Conservation (phyloP, 2,888 invertebrate genomes). For the Eucera pruinosa region DNA sequence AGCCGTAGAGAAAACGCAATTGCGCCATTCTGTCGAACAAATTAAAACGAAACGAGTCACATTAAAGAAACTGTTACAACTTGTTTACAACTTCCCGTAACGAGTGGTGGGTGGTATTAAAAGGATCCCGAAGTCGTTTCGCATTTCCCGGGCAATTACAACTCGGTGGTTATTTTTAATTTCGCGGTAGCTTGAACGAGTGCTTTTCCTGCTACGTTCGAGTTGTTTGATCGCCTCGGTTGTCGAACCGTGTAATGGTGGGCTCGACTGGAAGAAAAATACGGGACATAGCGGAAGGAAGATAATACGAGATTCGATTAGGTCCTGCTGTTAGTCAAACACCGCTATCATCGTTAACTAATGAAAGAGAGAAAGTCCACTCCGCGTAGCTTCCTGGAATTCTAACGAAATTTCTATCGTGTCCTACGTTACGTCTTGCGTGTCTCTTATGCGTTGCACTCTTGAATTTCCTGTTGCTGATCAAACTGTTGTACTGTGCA, state of each 20-base stretch:
- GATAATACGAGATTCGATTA: constrained; percentile 15
- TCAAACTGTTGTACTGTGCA: too few relatives aligned
- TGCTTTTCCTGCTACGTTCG: background rate
- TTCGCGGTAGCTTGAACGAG: background rate
- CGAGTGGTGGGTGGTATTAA: background rate
- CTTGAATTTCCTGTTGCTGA: too few relatives aligned
- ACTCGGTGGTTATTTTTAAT: background rate
- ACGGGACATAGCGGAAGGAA: background rate
- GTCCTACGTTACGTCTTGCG: too few relatives aligned
- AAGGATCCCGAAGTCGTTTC: background rate
- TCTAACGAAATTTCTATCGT: constrained; percentile 1
- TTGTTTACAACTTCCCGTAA: background rate
- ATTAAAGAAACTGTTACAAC: background rate
- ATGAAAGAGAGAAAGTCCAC: background rate
- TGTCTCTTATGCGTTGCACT: too few relatives aligned
- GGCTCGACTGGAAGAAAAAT: constrained; percentile 7
- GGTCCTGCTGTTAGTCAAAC: constrained; percentile 8
- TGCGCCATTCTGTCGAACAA: too few relatives aligned
- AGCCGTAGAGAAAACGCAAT: too few relatives aligned
- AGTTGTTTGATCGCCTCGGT: background rate
- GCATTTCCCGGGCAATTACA: background rate
- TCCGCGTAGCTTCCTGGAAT: background rate
- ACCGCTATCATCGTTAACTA: background rate
- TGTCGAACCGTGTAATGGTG: too few relatives aligned
- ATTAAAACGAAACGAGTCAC: too few relatives aligned